A percentile compares a stretch with the other conserved stretches of the same genome.
Evolutionary conservation across 2,888 invertebrate genomes (phyloP).

Genomic region (Oscheius sp.): DNA sequence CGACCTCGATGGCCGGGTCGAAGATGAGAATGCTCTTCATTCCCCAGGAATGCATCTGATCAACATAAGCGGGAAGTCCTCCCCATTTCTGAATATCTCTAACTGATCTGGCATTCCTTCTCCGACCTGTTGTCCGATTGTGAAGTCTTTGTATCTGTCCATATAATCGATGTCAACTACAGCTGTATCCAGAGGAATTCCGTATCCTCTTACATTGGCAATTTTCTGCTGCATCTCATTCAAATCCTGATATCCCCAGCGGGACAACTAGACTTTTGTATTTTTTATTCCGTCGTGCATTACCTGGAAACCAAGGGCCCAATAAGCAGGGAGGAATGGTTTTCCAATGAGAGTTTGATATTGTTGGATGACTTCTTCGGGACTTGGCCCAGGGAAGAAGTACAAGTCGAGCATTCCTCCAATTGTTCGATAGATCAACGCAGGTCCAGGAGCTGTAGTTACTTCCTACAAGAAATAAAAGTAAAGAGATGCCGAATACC

Average conservation of each 20-base stretch:
- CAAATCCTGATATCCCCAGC: slow-evolving; percentile 66
- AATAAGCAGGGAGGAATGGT: slow-evolving; percentile 72
- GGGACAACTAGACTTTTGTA: slow-evolving; percentile 49
- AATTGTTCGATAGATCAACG: slow-evolving; percentile 81
- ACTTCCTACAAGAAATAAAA: slow-evolving; percentile 46
- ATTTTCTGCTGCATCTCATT: slow-evolving; percentile 65
- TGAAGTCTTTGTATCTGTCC: slow-evolving; percentile 84
- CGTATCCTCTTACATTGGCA: slow-evolving; percentile 70
- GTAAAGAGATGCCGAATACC: no score
- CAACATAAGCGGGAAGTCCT: slow-evolving; percentile 59
- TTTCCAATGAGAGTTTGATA: slow-evolving; percentile 61
- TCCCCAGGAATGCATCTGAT: slow-evolving; percentile 57
- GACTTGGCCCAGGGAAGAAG: slow-evolving; percentile 74
- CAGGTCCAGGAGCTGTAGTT: slow-evolving; percentile 66
- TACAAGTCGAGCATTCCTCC: slow-evolving; percentile 74
- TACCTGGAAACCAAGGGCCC: slow-evolving; percentile 73
- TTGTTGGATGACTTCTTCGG: slow-evolving; percentile 72
- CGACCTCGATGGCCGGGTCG: slow-evolving; percentile 69
- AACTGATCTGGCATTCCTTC: neutral
- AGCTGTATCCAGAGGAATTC: slow-evolving; percentile 78
- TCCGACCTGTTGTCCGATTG: slow-evolving; percentile 70
- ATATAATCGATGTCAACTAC: slow-evolving; percentile 90
- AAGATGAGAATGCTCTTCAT: slow-evolving; percentile 68
- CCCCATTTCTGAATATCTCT: slow-evolving; percentile 54
- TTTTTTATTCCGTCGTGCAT: neutral